Evolutionary conservation across 1,140 invertebrate species (phyloP), one percentile per base, ranked within the genome.

Genomic region (Pseudoatta argentina): DNA sequence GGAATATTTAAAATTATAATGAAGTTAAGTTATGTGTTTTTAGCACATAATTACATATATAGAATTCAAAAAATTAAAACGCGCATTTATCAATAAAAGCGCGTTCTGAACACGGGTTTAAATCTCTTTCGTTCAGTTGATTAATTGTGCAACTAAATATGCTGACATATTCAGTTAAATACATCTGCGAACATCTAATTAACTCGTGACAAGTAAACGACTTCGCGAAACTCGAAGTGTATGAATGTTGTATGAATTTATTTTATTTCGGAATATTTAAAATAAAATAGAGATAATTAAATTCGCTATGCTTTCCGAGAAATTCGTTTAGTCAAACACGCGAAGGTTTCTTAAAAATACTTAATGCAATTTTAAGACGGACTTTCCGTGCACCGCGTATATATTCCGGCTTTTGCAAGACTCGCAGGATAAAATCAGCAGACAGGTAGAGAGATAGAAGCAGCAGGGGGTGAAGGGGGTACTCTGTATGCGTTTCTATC

Each of bases 401-500:
- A 16, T 16, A 24, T 30, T 48, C 24, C 3, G 55, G 55, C 71
- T 73, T 73, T 48, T 7, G 55, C 55, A 30, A 82, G 55, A 71
- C 44, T 83, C 55, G 44, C n/a, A 48, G 39, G 44, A 57, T 75
- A 83, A 83, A 83, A 83, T 83, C 55, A 7, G 79, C 55, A 7
- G 79, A 61, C 79, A 83, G 55, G 24, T 83, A 83, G 55, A 83
- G 34, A 30, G 79, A 73, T 59, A 63, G 39, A 24, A 39, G 59
- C 7, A 63, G 6, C 12, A 18, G 39, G 24, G 18, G 12, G 21
- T 6, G 12, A 21, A 18, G 53, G 16, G 61, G 1, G 30, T 48
- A n/a, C 18, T 44, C 77, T 53, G 61, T 69, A 27, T 69, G 64
- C 77, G 77, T 71, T 71, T 71, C 77, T 21, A 30, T 66, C 61